A percentile compares a stretch with the other conserved stretches of the same genome.
These are phyloP conservation scores for Saguinus midas DNA, from an alignment of 2,113 vertebrate species.

Conservation along the genomic window DNA sequence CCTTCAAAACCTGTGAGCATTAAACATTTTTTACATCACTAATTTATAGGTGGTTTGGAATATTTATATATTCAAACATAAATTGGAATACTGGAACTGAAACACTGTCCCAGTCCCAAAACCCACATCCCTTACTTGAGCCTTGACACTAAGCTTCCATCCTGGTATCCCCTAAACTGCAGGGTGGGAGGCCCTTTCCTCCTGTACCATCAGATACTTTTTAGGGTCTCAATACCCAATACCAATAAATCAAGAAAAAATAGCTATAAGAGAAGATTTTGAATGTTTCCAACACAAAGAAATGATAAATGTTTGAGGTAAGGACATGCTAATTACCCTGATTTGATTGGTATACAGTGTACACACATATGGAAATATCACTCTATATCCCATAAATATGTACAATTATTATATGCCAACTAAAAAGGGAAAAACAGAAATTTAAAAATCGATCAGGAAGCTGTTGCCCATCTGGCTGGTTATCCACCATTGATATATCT, in stretches of 20 bases:
- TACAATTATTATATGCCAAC: not conserved
- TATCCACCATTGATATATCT: not conserved
- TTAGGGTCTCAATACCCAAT: not conserved
- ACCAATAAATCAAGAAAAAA: not conserved
- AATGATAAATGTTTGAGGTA: not conserved
- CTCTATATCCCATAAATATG: not conserved
- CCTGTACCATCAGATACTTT: not conserved
- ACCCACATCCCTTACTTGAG: not conserved
- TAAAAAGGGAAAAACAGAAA: not conserved
- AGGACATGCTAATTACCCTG: not conserved
- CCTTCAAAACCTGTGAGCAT: not conserved
- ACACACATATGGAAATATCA: not conserved
- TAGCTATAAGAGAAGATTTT: not conserved
- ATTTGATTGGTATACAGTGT: not conserved
- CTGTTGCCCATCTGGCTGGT: not conserved
- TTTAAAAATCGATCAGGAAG: not conserved
- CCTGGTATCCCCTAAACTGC: not conserved
- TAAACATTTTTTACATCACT: not conserved
- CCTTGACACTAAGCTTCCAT: not conserved
- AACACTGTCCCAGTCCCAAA: not conserved
- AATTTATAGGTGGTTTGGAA: not conserved
- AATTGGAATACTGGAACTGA: not conserved
- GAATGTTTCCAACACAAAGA: not conserved
- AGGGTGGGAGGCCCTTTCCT: not conserved
- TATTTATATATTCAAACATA: not conserved